Evolutionary conservation across 2,888 invertebrate species (phyloP), one percentile per base, ranked within the genome.

Genomic region (Sarcophaga rosellei): DNA sequence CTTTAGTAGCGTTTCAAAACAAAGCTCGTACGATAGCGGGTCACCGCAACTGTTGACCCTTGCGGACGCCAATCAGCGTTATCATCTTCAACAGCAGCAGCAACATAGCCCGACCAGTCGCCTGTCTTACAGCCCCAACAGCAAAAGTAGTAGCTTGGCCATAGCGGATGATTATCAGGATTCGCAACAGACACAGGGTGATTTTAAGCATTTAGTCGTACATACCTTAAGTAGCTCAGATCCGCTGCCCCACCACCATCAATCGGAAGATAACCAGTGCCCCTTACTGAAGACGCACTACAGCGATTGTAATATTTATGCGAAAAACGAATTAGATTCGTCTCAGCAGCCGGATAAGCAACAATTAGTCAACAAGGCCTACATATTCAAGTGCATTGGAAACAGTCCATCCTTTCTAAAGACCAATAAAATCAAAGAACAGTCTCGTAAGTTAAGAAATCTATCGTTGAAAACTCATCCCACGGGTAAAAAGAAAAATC

Each of bases 331-430:
- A 83, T 77, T 91, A 69, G 92, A 91, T 79, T 89, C 90, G 63
- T 88, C 90, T 66, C 88, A 90, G 76, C 91, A 91, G 84, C 84
- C 89, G 35, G 91, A 93, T 79, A 92, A 92, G 80, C 91, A 93
- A 88, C 90, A 92, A 85, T 88, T 92, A 89, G 92, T 92, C 75
- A 92, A 92, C 88, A 92, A 93, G 88, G 92, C 92, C 57, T 93
- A 93, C 88, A 92, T 93, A 88, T 93, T 93, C 87, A 93, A 93
- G 91, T 93, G 92, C 89, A 92, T 93, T 66, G 92, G 93, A 44
- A 92, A 92, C 82, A 93, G 93, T 90, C 92, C 93, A 53, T 93
- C 93, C 88, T 93, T 93, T 88, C 89, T 93, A 80, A 92, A 91
- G 88, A 91, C 91, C 83, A 93, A 91, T 84, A 93, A 92, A 90